Evolutionary conservation across 2,113 vertebrate species (phyloP), one percentile per base, ranked within the genome.

Genomic region (Channa maculata): DNA sequence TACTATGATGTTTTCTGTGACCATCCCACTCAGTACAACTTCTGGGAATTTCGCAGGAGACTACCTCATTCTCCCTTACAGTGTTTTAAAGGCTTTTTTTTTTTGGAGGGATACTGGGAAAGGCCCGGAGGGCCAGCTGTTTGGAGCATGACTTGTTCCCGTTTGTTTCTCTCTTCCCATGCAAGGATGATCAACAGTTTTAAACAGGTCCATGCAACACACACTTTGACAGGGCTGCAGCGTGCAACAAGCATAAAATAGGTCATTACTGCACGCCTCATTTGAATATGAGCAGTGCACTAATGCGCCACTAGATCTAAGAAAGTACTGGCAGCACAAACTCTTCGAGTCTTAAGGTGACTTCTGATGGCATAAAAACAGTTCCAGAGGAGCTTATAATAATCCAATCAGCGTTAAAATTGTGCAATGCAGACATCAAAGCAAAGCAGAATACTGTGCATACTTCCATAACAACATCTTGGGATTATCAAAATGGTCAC

Each of bases 1-100:
- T 82, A 79, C 82, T 68, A 51, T 39, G 72, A 77, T 87, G 88
- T 86, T 89, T 89, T 83, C 69, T 63, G 62, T 69, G 55, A 76
- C 72, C 14, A 73, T 75, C 79, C 62, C 68, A 65, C 55, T 9
- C 13, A 79, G 66, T 64, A 37, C 58, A 71, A 66, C 52, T 82
- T 87, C 67, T 62, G 59, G 66, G 80, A 83, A 77, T 83, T 79
- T 71, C 68, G 57, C 67, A 84, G 62, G 55, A 50, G 51, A 75
- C 72, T 62, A 45, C 58, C 58, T 78, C 53, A 53, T 50, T 68
- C 65, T 81, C 66, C 69, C 48, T 52, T 65, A 50, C 55, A 68
- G 45, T 41, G 64, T 41, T 68, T 70, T 71, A 69, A 24, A 24
- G 24, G 24, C 24, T 24, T 24, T 24, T 24, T 24, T 24, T 24